phyloP scores from a whole-genome alignment of 2,888 invertebrate species.

The Monochamus alternatus region DNA sequence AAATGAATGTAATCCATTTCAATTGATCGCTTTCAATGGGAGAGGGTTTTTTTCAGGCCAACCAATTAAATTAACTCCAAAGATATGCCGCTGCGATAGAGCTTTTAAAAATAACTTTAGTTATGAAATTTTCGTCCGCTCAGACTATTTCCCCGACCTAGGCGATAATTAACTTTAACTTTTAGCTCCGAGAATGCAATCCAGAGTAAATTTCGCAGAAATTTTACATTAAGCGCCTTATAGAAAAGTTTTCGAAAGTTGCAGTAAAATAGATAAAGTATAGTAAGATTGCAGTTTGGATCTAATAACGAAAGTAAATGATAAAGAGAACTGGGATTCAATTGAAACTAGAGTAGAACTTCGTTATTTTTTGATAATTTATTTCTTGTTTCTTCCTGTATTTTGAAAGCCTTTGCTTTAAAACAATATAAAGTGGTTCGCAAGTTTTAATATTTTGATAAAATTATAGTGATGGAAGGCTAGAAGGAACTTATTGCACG shows the following conservation, averaged over 20 bases:
- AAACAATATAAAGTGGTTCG: no score
- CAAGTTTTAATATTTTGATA: no score
- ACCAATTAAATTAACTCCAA: slow-evolving; percentile 35
- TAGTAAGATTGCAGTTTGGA: slow-evolving; percentile 7
- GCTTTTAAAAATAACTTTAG: slow-evolving; percentile 31
- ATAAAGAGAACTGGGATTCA: background rate
- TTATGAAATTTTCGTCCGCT: slow-evolving; percentile 24
- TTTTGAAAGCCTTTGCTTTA: no score
- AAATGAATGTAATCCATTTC: slow-evolving; percentile 51
- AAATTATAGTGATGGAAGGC: no score
- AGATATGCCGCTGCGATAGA: slow-evolving; percentile 23
- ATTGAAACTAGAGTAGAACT: no score
- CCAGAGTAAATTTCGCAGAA: slow-evolving; percentile 11
- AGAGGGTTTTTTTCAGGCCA: slow-evolving; percentile 18
- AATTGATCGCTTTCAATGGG: slow-evolving; percentile 45
- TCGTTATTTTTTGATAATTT: no score
- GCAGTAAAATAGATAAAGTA: slow-evolving; percentile 4
- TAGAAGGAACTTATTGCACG: no score
- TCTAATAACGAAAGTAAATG: slow-evolving; percentile 6
- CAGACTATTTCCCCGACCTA: background rate
- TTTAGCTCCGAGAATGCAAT: slow-evolving; percentile 7
- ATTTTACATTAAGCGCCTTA: background rate
- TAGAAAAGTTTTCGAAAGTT: slow-evolving; percentile 1
- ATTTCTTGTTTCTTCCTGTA: no score
- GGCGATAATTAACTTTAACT: slow-evolving; percentile 14